Evolutionary conservation across 2,888 invertebrate genomes (phyloP).

Genomic region (Alsophila aescularia): DNA sequence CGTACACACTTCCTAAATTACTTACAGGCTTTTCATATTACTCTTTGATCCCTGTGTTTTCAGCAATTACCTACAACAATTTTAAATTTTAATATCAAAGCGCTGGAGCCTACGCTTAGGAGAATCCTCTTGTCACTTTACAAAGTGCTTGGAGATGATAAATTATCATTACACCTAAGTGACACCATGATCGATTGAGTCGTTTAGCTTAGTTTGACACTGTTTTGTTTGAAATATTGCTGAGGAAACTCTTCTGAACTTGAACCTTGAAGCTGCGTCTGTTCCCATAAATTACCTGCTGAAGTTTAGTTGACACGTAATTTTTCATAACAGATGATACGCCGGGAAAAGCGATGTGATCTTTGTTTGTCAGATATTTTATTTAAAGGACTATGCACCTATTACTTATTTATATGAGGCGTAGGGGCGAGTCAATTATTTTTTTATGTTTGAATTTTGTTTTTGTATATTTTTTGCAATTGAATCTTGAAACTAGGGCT

Average conservation of each 20-base stretch:
- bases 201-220: slow-evolving; percentile 46
- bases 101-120: slow-evolving; percentile 9
- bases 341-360: no score
- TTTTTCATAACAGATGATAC: slow-evolving; percentile 6
- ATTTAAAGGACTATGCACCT: no score
- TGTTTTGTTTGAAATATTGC: slow-evolving; percentile 36
- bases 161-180: slow-evolving; percentile 62
- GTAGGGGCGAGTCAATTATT: no score
- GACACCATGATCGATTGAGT: slow-evolving; percentile 59
- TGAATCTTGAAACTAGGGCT: no score
- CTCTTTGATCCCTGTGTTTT: slow-evolving; percentile 11
- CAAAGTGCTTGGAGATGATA: slow-evolving; percentile 59
- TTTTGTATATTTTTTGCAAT: no score
- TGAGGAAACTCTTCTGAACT: slow-evolving; percentile 20
- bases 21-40: slow-evolving; percentile 1
- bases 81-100: slow-evolving; percentile 32
- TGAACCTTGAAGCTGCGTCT: slow-evolving; percentile 2
- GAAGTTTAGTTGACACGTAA: slow-evolving; percentile 19
- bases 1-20: slow-evolving; percentile 2
- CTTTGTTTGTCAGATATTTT: not conserved
- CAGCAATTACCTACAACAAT: slow-evolving; percentile 15
- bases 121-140: slow-evolving; percentile 42
- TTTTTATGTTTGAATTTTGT: no score
- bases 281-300: slow-evolving; percentile 24
- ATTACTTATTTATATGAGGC: no score